Conservation (phyloP, 2,888 invertebrate genomes). For the Watsonalla cultraria region DNA sequence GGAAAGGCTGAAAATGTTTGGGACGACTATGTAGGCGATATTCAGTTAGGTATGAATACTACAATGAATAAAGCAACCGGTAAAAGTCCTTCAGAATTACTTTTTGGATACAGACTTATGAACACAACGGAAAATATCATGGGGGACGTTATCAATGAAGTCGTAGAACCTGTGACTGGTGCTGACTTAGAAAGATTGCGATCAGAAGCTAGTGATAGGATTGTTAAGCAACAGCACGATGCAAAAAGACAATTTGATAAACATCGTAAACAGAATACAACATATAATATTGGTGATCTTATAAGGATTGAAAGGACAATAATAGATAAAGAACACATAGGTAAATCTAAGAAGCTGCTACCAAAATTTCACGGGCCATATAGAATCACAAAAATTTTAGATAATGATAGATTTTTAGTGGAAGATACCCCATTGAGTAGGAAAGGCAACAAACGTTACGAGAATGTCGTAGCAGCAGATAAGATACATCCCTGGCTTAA, state of each 20-base stretch:
- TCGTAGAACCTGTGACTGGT: neutral
- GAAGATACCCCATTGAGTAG: constrained; percentile 25
- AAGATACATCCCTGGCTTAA: constrained; percentile 25
- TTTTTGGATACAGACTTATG: constrained; percentile 12
- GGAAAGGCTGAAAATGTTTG: neutral
- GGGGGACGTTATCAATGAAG: constrained; percentile 7
- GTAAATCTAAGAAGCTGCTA: constrained; percentile 6
- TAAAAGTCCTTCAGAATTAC: constrained; percentile 14
- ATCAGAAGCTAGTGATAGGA: constrained; percentile 7
- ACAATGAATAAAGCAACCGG: constrained; percentile 10
- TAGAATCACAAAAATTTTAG: constrained; percentile 14
- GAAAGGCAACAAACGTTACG: constrained; percentile 14
- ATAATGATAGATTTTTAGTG: constrained; percentile 16
- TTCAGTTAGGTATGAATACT: constrained; percentile 16
- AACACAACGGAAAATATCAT: constrained; percentile 11
- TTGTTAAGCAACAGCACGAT: constrained; percentile 7
- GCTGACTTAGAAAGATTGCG: constrained; percentile 4
- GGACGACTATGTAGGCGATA: constrained; percentile 10
- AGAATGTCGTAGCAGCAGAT: constrained; percentile 17
- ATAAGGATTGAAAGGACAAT: constrained; percentile 1
- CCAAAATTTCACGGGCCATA: constrained; percentile 18
- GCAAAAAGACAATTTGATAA: constrained; percentile 7
- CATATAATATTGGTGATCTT: constrained; percentile 1
- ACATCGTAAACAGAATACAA: constrained; percentile 1
- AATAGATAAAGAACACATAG: neutral